phyloP scores from a whole-genome alignment of 2,797 vertebrate species.

The Myotis planiceps region DNA sequence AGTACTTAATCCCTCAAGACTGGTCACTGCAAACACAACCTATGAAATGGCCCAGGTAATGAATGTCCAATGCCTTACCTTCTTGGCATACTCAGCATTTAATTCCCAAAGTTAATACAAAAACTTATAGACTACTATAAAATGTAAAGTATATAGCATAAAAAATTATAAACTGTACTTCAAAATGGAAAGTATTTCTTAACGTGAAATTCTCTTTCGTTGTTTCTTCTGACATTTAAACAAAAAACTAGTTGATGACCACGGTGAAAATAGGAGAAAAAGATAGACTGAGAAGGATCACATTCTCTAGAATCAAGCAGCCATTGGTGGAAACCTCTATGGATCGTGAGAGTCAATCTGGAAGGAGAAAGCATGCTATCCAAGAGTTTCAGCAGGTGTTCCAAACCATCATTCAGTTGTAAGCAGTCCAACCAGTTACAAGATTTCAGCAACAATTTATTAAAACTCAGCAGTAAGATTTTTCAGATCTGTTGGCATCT shows the following conservation, averaged over 20 bases:
- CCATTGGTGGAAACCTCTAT: background rate
- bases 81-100: background rate
- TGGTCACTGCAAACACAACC: background rate
- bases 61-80: background rate
- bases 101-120: background rate
- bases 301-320: background rate
- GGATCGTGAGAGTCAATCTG: background rate
- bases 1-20: background rate
- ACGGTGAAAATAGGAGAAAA: background rate
- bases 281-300: background rate
- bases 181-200: background rate
- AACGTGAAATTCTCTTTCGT: background rate
- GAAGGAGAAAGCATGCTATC: background rate
- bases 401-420: background rate
- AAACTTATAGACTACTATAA: background rate
- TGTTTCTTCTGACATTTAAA: background rate
- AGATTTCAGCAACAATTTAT: background rate
- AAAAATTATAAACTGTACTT: background rate
- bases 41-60: background rate
- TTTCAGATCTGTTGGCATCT: background rate
- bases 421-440: background rate
- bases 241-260: background rate
- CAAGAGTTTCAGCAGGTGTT: background rate
- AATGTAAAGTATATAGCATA: background rate
- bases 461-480: background rate